Base-by-base conservation (phyloP, 2,113 vertebrate species). In the Cephalopterus ornatus region DNA sequence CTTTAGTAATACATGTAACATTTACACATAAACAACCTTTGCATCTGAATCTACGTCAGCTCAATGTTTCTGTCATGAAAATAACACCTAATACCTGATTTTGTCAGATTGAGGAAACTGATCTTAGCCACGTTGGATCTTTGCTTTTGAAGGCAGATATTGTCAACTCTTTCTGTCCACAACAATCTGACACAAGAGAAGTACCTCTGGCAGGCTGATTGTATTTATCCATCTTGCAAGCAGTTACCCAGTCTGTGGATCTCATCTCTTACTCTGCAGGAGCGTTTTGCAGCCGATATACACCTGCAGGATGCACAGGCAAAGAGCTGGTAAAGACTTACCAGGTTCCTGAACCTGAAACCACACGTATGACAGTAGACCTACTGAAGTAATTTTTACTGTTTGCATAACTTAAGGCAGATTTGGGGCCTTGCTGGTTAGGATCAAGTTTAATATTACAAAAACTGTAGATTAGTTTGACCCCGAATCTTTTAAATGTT, bases 1-100 rank as follows among this genome's bases (percentile, higher is more conserved):
- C n/a, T 84, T 86, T 17, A 58, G 46, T 62, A 71, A 56, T 68
- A 37, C 46, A 21, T 41, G 22, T 83, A 94, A 62, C 35, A 50
- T 88, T 92, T 95, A 44, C 68, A 74, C 76, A 46, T 46, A 70
- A 94, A 84, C 71, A 86, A 92, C 46, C 44, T 86, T 92, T 95
- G n/a, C 50, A 27, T 89, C 65, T 88, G 88, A 85, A 94, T 87
- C 61, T 88, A 85, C 73, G 76, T 92, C 80, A 87, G 23, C 46
- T 94, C 10, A 0, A 58, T 89, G 37, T 73, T 46, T 92, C 67
- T 92, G 77, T 78, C 72, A 81, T 46, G 59, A 46, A 91, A 91
- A 81, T 66, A 92, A 77, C 59, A 53, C 50, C 44, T 74, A 50
- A 59, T 62, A 70, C 41, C 37, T 53, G n/a, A 63, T 91, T 68